phyloP scores from a whole-genome alignment of 2,888 invertebrate species.

The Auanema sp. region DNA sequence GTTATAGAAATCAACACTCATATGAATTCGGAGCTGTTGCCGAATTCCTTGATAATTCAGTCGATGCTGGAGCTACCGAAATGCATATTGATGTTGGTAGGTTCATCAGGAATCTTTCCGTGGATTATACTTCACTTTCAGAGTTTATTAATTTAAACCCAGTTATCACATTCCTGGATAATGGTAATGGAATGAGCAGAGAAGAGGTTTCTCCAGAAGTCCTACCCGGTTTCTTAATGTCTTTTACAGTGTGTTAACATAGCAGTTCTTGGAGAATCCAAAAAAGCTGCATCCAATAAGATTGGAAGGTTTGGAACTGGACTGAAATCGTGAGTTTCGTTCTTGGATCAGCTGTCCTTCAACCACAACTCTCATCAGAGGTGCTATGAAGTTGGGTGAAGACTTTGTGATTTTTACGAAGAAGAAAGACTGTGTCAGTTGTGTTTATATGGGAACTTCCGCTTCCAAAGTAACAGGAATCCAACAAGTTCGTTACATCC shows the following conservation, averaged over 20 bases:
- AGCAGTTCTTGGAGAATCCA: constrained; percentile 13
- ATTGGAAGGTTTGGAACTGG: constrained; percentile 70
- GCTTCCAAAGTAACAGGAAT: too few relatives aligned
- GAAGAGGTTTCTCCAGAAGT: constrained; percentile 66
- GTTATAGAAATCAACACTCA: too few relatives aligned
- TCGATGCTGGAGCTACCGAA: constrained; percentile 67
- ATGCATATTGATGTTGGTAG: constrained; percentile 66
- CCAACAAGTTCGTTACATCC: too few relatives aligned
- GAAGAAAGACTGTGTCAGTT: not conserved
- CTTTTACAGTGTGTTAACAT: constrained; percentile 6
- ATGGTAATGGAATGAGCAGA: constrained; percentile 68
- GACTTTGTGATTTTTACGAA: constrained; percentile 20
- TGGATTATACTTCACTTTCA: constrained; percentile 26
- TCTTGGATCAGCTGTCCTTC: constrained; percentile 44
- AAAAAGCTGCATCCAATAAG: constrained; percentile 50
- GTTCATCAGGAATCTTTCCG: not conserved
- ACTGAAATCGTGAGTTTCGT: constrained; percentile 67
- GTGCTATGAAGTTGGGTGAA: constrained; percentile 44
- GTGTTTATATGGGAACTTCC: too few relatives aligned
- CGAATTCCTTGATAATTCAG: constrained; percentile 68
- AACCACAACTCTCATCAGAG: constrained; percentile 32
- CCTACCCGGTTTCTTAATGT: constrained; percentile 31
- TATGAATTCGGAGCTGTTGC: constrained; percentile 59
- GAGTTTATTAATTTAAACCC: constrained; percentile 6
- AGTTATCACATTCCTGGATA: constrained; percentile 66